A percentile compares a stretch with the other conserved stretches of the same genome.
Conservation (phyloP, 2,888 invertebrate species). For the Elysia crispata region DNA sequence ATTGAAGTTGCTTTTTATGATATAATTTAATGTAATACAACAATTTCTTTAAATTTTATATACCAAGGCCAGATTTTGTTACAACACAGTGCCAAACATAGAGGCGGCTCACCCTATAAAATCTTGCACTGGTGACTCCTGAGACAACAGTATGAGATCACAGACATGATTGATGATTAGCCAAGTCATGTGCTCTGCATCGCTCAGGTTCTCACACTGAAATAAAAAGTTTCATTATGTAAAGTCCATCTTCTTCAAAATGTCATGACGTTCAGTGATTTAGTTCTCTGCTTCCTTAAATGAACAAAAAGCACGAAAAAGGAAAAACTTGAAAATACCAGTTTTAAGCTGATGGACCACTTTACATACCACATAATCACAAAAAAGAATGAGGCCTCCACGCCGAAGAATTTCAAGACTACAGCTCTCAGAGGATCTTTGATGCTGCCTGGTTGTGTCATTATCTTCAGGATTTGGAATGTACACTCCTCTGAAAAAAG, state of each 20-base stretch:
- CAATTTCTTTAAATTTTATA: too few relatives aligned
- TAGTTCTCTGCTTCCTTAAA: too few relatives aligned
- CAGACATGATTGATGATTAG: constrained; percentile 86
- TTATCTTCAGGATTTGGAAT: constrained; percentile 30
- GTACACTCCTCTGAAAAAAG: constrained; percentile 27
- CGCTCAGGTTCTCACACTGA: constrained; percentile 82
- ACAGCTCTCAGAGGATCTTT: constrained; percentile 65
- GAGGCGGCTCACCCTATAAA: constrained; percentile 79
- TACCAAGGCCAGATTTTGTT: too few relatives aligned
- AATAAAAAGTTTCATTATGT: background rate
- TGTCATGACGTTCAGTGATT: too few relatives aligned
- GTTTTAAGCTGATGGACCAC: too few relatives aligned
- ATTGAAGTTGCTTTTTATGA: too few relatives aligned
- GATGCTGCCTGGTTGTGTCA: constrained; percentile 19
- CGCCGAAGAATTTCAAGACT: constrained; percentile 83
- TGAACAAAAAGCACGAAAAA: too few relatives aligned
- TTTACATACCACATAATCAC: constrained; percentile 86
- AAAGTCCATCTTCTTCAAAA: background rate
- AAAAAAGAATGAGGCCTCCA: constrained; percentile 85
- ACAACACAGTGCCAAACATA: background rate
- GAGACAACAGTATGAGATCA: constrained; percentile 83
- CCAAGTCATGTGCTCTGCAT: constrained; percentile 87
- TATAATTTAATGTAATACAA: too few relatives aligned
- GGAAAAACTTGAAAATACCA: too few relatives aligned
- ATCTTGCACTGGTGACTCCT: constrained; percentile 84